Evolutionary conservation across 2,888 invertebrate genomes (phyloP), one percentile per base, ranked within the genome.

Genomic region (Odiellus spinosus): DNA sequence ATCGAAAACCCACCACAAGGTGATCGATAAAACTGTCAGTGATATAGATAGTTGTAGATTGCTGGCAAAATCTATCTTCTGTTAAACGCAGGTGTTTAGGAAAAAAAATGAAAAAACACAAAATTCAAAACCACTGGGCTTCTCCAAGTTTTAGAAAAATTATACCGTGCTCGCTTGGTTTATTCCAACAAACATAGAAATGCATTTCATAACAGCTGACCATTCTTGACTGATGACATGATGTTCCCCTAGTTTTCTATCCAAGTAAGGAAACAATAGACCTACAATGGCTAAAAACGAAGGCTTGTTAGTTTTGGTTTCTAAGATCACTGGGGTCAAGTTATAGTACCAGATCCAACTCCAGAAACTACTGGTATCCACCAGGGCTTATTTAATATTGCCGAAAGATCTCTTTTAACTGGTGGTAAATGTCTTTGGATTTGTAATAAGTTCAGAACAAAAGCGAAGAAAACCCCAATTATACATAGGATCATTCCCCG

Each of bases 1-100:
- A 53, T 68, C 68, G 59, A 67, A 68, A 48, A 66, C 54, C 67
- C 67, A 68, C 68, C 68, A 68, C 19, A 68, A 58, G 1, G 67
- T 67, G 26, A 67, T 61, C 32, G 67, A 67, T 63, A 68, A 63
- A 2, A 66, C 65, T 19, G 65, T 64, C 38, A 68, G 56, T 8
- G 65, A 64, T 41, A 68, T 55, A 1, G 66, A 65, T 45, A 68
- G 58, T 56, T 68, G 67, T 45, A 66, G 55, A 52, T 67, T 65
- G 55, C 64, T 66, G 38, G 63, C 62, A 60, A 67, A 68, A 53
- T 67, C 64, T 44, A 68, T 62, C 63, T 67, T 68, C 67, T 67
- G 47, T 18, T 26, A 26, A 26, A 8, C 4, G 8, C 26, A 26
- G 26, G 26, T 26, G 26, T 26, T 26, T 6, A 26, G 26, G 26